These are phyloP conservation scores for Acanthochromis polyacanthus DNA, from an alignment of 2,113 vertebrate genomes.

Conservation along the genomic window DNA sequence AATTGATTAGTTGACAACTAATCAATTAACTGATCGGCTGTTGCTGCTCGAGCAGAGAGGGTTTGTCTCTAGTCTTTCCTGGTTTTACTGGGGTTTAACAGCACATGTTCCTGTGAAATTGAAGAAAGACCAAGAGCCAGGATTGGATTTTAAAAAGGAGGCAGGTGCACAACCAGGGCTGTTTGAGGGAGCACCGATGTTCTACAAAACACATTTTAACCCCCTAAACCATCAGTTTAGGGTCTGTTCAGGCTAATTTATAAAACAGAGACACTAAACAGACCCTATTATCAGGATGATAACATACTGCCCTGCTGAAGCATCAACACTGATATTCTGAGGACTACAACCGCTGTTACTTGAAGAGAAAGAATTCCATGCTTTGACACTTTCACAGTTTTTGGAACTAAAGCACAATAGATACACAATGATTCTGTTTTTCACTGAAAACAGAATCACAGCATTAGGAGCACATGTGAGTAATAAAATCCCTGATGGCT, in stretches of 20 bases:
- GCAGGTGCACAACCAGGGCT: not conserved
- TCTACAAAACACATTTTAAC: not conserved
- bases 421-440: no score
- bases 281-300: not conserved
- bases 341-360: not conserved
- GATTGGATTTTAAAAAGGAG: conserved; percentile 7
- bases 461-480: no score
- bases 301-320: not conserved
- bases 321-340: not conserved
- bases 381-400: no score
- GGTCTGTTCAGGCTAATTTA: not conserved
- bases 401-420: no score
- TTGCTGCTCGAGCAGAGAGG: no score
- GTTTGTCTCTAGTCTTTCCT: not conserved
- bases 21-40: no score
- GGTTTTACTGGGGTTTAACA: not conserved
- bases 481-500: no score
- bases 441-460: no score
- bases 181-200: not conserved
- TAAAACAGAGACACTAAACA: not conserved
- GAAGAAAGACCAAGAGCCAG: no score
- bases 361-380: not conserved
- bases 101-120: no score
- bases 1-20: no score
- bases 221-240: not conserved